These are phyloP conservation scores for Drosophila pallidifrons DNA, from an alignment of 1,140 invertebrate genomes.

Conservation along the genomic window DNA sequence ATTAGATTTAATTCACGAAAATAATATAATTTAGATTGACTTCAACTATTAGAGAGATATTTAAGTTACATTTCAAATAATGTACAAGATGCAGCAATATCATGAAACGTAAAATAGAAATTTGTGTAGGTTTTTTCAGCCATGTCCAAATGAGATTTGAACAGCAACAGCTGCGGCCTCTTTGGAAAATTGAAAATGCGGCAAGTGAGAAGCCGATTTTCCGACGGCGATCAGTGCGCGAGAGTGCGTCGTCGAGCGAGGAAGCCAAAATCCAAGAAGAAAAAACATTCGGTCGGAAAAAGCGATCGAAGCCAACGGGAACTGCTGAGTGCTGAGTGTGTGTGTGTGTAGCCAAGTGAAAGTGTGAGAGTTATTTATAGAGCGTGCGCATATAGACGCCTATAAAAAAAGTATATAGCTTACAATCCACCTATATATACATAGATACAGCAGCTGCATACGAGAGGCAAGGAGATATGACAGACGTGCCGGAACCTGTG, in stretches of 20 bases:
- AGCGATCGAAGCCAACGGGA: conserved; percentile 56
- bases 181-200: conserved; percentile 70
- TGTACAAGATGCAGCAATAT: conserved; percentile 1
- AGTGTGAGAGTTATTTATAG: conserved; percentile 75
- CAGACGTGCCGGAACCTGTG: conserved; percentile 90
- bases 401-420: conserved; percentile 24
- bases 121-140: conserved; percentile 71
- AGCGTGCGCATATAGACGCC: conserved; percentile 39
- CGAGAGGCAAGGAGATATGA: conserved; percentile 69
- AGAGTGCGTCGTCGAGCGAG: conserved; percentile 80
- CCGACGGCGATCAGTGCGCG: conserved; percentile 64
- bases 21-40: no score
- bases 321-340: conserved; percentile 36
- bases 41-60: no score
- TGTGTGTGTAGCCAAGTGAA: conserved; percentile 66
- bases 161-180: conserved; percentile 67
- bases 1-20: no score
- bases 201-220: conserved; percentile 26
- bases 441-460: conserved; percentile 47
- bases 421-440: conserved; percentile 26
- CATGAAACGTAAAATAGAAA: conserved; percentile 60
- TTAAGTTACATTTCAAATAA: background rate
- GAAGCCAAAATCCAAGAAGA: conserved; percentile 31
- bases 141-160: conserved; percentile 60
- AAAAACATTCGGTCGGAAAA: conserved; percentile 17